Conservation (phyloP, 1,140 invertebrate genomes). For the Drosophila prosaltans region DNA sequence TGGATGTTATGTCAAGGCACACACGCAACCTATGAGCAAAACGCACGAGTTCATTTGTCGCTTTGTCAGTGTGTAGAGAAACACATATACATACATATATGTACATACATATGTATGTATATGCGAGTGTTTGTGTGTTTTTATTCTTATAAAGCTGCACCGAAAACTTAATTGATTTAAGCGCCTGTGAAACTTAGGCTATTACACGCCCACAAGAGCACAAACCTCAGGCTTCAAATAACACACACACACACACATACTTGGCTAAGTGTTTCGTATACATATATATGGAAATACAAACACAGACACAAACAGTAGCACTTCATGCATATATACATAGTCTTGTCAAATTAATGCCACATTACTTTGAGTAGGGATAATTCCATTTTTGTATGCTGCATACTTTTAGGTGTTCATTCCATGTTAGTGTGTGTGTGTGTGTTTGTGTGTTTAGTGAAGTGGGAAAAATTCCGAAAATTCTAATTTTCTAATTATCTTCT, state of each 20-base stretch:
- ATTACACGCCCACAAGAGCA: constrained; percentile 20
- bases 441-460: constrained; percentile 22
- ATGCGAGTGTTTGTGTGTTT: neutral
- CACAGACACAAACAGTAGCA: neutral
- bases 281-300: neutral
- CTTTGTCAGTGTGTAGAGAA: constrained; percentile 11
- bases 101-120: neutral
- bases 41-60: constrained; percentile 64
- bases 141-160: constrained; percentile 7
- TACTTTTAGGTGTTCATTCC: constrained; percentile 36
- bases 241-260: constrained; percentile 29
- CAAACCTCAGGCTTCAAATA: constrained; percentile 9
- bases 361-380: constrained; percentile 27
- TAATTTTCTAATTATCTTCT: constrained; percentile 3
- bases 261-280: constrained; percentile 15
- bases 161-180: constrained; percentile 70
- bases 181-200: constrained; percentile 18
- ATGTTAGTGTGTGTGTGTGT: constrained; percentile 3
- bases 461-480: constrained; percentile 7
- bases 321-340: neutral
- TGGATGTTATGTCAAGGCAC: constrained; percentile 16
- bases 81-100: neutral
- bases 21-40: constrained; percentile 27
- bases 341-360: constrained; percentile 27
- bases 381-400: constrained; percentile 56